Evolutionary conservation across 2,113 vertebrate genomes (phyloP).

Genomic region (Spea multiplicata): DNA sequence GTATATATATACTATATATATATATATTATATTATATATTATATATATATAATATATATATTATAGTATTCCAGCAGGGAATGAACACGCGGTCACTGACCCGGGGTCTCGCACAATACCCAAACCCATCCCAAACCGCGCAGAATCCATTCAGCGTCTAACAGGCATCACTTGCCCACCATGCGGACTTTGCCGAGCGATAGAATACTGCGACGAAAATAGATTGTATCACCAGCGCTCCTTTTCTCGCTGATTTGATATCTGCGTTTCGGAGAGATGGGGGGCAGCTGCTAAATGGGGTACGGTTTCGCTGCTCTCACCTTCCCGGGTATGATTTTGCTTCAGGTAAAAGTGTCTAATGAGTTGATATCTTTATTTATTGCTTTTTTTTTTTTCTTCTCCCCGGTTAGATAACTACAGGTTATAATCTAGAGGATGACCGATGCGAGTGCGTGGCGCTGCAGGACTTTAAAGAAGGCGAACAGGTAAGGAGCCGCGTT

Average conservation of each 20-base stretch:
- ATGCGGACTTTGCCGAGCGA: no score
- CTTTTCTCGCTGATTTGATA: background rate
- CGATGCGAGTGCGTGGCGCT: constrained; percentile 94
- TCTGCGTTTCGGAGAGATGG: background rate
- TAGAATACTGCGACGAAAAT: no score
- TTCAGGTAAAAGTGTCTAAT: constrained; percentile 41
- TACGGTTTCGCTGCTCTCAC: constrained; percentile 23
- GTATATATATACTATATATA: background rate
- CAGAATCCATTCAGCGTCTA: no score
- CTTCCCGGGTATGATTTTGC: constrained; percentile 23
- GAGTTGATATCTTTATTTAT: constrained; percentile 47
- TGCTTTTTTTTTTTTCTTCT: constrained; percentile 25
- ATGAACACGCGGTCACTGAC: background rate
- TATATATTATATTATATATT: background rate
- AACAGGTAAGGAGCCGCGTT: constrained; percentile 77
- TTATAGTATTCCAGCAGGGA: background rate
- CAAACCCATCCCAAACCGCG: no score
- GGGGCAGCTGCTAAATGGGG: constrained; percentile 27
- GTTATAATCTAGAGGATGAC: constrained; percentile 98
- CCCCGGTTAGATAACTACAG: constrained; percentile 85
- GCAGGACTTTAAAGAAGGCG: constrained; percentile 84
- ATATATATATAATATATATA: background rate
- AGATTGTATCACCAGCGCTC: no score
- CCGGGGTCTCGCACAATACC: background rate
- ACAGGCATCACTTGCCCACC: no score